Conservation (phyloP, 2,888 invertebrate genomes). For the Celastrina argiolus region DNA sequence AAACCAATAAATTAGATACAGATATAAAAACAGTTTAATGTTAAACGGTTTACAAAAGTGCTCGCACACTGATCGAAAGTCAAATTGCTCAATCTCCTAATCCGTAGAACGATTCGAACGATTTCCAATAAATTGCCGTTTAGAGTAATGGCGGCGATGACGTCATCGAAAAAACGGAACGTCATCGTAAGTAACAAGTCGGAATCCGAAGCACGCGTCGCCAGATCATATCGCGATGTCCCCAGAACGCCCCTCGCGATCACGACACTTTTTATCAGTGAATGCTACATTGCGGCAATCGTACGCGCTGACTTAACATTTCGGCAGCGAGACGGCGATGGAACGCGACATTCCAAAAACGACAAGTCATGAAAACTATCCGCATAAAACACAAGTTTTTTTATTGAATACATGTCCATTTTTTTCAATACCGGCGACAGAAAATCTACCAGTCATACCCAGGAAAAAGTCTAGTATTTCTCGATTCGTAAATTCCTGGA, state of each 20-base stretch:
- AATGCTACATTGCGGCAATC: slow-evolving; percentile 47
- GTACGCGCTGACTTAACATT: slow-evolving; percentile 40
- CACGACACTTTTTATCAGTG: slow-evolving; percentile 37
- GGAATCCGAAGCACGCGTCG: slow-evolving; percentile 74
- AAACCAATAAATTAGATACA: neutral
- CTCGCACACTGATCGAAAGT: slow-evolving; percentile 12
- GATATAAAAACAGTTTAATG: slow-evolving; percentile 11
- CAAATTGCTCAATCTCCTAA: slow-evolving; percentile 37
- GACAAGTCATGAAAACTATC: slow-evolving; percentile 74
- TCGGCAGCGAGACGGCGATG: slow-evolving; percentile 43
- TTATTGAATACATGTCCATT: slow-evolving; percentile 41
- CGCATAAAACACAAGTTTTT: slow-evolving; percentile 52
- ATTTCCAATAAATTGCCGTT: slow-evolving; percentile 61
- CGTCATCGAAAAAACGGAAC: slow-evolving; percentile 59
- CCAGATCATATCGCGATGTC: slow-evolving; percentile 69
- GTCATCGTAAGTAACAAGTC: slow-evolving; percentile 73
- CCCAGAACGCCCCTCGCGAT: slow-evolving; percentile 50
- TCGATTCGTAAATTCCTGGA: slow-evolving; percentile 76
- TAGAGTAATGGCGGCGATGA: slow-evolving; percentile 65
- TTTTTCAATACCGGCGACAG: slow-evolving; percentile 54
- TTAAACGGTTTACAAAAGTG: neutral
- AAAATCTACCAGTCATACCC: slow-evolving; percentile 29
- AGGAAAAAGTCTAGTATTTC: slow-evolving; percentile 46
- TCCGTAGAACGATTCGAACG: slow-evolving; percentile 57
- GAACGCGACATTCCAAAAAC: slow-evolving; percentile 47